Evolutionary conservation across 2,888 invertebrate genomes (phyloP).

Genomic region (Heterodera filipjevi): DNA sequence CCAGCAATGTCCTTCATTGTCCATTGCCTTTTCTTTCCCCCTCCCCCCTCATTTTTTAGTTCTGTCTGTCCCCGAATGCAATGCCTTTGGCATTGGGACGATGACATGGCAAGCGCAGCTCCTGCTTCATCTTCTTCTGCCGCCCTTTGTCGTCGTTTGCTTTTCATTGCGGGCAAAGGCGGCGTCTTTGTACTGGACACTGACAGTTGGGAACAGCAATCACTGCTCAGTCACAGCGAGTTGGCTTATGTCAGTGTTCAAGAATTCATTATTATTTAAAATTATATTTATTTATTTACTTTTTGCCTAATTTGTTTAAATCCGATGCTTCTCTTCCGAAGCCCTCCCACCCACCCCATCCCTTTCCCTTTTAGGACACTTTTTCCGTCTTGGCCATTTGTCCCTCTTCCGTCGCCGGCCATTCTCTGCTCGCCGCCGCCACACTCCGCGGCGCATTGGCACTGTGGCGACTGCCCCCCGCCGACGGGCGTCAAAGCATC

Average conservation of each 20-base stretch:
- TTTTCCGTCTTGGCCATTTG: slow-evolving; percentile 28
- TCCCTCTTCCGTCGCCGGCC: background rate
- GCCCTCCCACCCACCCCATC: too few relatives aligned
- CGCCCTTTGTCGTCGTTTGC: background rate
- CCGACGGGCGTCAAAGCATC: background rate
- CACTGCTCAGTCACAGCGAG: slow-evolving; percentile 21
- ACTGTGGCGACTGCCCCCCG: slow-evolving; percentile 17
- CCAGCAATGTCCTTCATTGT: background rate
- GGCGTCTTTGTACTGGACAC: slow-evolving; percentile 31
- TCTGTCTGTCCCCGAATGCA: slow-evolving; percentile 20
- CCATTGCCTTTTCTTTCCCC: background rate
- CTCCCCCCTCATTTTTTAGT: background rate
- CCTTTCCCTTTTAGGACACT: slow-evolving; percentile 29
- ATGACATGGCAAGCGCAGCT: background rate
- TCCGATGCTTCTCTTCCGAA: too few relatives aligned
- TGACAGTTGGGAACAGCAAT: slow-evolving; percentile 25
- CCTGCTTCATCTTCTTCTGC: background rate
- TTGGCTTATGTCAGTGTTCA: slow-evolving; percentile 25
- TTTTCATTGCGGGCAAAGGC: slow-evolving; percentile 35
- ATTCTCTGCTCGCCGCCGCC: slow-evolving; percentile 27
- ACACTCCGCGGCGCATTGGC: slow-evolving; percentile 29
- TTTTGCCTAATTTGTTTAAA: too few relatives aligned
- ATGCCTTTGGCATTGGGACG: slow-evolving; percentile 16
- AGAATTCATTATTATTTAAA: too few relatives aligned
- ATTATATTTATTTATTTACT: too few relatives aligned